phyloP scores from a whole-genome alignment of 2,113 vertebrate genomes.

The Urocitellus parryii region DNA sequence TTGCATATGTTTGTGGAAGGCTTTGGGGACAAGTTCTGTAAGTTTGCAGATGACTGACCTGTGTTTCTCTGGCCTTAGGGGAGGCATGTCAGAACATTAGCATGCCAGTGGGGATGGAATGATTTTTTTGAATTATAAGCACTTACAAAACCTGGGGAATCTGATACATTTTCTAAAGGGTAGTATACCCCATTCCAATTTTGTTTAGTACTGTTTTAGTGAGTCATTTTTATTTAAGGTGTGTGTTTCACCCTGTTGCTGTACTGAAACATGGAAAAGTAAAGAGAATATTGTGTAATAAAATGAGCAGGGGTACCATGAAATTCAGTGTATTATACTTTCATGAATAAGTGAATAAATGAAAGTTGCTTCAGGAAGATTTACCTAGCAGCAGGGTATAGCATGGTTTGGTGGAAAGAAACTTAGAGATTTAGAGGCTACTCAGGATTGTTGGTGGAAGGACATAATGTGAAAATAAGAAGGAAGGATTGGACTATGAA shows the following conservation, averaged over 20 bases:
- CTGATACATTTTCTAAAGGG: neutral
- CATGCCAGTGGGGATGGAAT: neutral
- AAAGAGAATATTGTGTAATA: neutral
- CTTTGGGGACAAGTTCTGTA: neutral
- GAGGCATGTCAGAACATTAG: neutral
- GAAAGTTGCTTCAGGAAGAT: conserved; percentile 20
- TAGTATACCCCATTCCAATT: neutral
- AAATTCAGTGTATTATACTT: neutral
- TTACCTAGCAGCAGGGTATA: neutral
- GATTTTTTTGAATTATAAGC: neutral
- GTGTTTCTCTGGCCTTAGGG: neutral
- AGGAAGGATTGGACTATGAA: neutral
- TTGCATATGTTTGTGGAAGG: neutral
- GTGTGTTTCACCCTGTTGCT: neutral
- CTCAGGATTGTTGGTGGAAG: neutral
- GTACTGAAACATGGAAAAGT: neutral
- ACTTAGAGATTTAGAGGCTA: neutral
- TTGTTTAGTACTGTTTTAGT: neutral
- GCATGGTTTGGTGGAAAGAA: neutral
- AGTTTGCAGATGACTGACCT: neutral
- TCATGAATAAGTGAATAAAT: neutral
- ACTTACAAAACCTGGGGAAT: neutral
- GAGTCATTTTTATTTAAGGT: neutral
- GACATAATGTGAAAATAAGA: neutral
- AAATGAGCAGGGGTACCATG: neutral